Percentiles rank a stretch among this genome's conserved stretches.
Conservation (phyloP, 2,797 vertebrate genomes). For the Falco rusticolus region DNA sequence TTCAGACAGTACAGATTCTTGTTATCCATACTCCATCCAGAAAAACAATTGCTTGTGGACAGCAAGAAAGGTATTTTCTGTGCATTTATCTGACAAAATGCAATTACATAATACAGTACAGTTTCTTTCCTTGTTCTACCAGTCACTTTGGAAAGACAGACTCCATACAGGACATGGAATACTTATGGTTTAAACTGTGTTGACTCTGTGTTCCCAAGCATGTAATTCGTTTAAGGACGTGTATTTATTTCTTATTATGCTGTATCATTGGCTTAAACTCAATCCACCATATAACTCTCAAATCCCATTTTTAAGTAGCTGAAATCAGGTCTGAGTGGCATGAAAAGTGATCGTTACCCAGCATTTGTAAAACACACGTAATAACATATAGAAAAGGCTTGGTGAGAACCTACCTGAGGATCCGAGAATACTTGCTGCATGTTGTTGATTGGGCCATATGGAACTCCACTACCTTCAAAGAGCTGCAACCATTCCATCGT, state of each 20-base stretch:
- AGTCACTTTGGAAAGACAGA: not conserved
- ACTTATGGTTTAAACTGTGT: not conserved
- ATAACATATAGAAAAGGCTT: not conserved
- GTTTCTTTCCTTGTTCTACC: not conserved
- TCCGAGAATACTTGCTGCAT: constrained; percentile 91
- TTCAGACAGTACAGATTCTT: not conserved
- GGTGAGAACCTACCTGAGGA: constrained; percentile 85
- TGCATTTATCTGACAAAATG: not conserved
- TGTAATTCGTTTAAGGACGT: not conserved
- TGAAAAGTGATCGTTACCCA: not conserved
- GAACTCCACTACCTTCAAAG: constrained; percentile 90
- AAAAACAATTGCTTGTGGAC: not conserved
- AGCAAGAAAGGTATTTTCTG: not conserved
- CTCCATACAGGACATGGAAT: not conserved
- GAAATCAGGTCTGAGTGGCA: not conserved
- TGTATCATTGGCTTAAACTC: not conserved
- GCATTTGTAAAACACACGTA: not conserved
- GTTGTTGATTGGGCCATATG: constrained; percentile 93
- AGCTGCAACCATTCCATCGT: constrained; percentile 86
- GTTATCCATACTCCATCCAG: not conserved
- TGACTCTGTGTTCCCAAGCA: not conserved
- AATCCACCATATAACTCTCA: not conserved
- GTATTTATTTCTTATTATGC: not conserved
- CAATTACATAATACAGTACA: not conserved
- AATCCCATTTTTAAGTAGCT: not conserved